Percentiles rank a stretch among this genome's conserved stretches.
These are phyloP conservation scores for Dastarcus helophoroides DNA, from an alignment of 2,888 invertebrate genomes.

Conservation along the genomic window DNA sequence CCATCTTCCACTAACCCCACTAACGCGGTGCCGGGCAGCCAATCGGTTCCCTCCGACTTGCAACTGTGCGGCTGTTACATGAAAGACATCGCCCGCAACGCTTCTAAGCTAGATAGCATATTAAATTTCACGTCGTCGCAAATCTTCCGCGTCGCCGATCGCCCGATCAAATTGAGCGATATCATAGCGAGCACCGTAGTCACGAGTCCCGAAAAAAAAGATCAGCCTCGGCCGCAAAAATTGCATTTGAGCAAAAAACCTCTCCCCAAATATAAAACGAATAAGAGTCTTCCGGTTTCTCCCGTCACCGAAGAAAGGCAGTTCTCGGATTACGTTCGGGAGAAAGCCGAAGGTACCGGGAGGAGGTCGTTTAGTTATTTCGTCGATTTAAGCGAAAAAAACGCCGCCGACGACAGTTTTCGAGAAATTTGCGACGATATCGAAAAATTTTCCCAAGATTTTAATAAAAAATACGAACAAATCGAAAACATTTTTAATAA, in stretches of 20 bases:
- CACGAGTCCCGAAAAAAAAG: constrained; percentile 26
- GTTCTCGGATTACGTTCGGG: constrained; percentile 31
- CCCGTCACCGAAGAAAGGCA: constrained; percentile 64
- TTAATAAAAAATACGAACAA: constrained; percentile 29
- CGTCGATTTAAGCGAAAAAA: constrained; percentile 46
- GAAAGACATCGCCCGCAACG: constrained; percentile 31
- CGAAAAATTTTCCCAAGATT: constrained; percentile 33
- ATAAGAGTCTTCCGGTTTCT: constrained; percentile 71
- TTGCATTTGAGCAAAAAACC: constrained; percentile 33
- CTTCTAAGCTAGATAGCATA: constrained; percentile 25
- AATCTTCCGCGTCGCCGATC: too few species aligned
- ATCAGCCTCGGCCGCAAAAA: constrained; percentile 30
- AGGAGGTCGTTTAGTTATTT: constrained; percentile 56
- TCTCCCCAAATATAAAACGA: constrained; percentile 32
- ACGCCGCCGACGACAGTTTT: constrained; percentile 30
- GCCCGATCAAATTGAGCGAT: constrained; percentile 25
- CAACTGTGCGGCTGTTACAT: constrained; percentile 36
- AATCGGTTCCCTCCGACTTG: constrained; percentile 30
- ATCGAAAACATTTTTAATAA: constrained; percentile 24
- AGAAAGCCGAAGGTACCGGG: constrained; percentile 26
- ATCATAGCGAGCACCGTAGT: constrained; percentile 12
- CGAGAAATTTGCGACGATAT: constrained; percentile 34
- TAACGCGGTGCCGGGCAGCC: constrained; percentile 20
- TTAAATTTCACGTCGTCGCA: constrained; percentile 16
- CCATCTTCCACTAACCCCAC: constrained; percentile 20